phyloP scores from a whole-genome alignment of 2,888 invertebrate genomes.

The Hemithea aestivaria region DNA sequence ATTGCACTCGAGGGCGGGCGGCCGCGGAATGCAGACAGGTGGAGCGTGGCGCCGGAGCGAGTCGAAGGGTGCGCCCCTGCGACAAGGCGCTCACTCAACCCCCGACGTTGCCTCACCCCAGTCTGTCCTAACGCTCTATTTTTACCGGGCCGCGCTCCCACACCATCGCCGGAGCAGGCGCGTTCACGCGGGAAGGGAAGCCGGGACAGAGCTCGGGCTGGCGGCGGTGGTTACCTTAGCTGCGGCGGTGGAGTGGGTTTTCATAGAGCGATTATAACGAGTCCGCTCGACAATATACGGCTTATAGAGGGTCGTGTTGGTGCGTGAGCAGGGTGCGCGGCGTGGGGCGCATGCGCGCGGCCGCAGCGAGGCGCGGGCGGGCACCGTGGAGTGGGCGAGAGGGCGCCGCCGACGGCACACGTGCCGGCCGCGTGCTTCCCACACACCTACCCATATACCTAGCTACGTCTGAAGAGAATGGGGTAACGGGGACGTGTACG shows the following conservation, averaged over 20 bases:
- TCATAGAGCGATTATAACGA: conserved; percentile 62
- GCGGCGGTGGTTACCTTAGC: conserved; percentile 54
- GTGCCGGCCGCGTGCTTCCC: conserved; percentile 10
- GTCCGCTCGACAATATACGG: conserved; percentile 57
- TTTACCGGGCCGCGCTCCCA: conserved; percentile 72
- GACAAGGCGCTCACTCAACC: conserved; percentile 69
- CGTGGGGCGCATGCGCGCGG: conserved; percentile 33
- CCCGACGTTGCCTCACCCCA: conserved; percentile 79
- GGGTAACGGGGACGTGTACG: conserved; percentile 10
- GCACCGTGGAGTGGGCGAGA: conserved; percentile 29
- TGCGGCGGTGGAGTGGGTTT: conserved; percentile 41
- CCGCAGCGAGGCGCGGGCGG: conserved; percentile 31
- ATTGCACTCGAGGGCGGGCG: conserved; percentile 34
- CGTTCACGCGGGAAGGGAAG: conserved; percentile 21
- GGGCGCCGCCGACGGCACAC: conserved; percentile 24
- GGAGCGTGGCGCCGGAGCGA: conserved; percentile 38
- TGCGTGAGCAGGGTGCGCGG: conserved; percentile 62
- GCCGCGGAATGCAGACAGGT: conserved; percentile 39
- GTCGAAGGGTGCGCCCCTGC: conserved; percentile 61
- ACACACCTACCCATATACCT: not conserved
- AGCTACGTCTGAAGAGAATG: not conserved
- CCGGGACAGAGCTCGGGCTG: conserved; percentile 25
- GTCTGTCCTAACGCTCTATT: conserved; percentile 70
- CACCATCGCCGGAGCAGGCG: conserved; percentile 53
- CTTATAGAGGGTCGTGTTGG: conserved; percentile 42